Conservation (phyloP, 2,888 invertebrate genomes). For the Melanophora roralis region DNA sequence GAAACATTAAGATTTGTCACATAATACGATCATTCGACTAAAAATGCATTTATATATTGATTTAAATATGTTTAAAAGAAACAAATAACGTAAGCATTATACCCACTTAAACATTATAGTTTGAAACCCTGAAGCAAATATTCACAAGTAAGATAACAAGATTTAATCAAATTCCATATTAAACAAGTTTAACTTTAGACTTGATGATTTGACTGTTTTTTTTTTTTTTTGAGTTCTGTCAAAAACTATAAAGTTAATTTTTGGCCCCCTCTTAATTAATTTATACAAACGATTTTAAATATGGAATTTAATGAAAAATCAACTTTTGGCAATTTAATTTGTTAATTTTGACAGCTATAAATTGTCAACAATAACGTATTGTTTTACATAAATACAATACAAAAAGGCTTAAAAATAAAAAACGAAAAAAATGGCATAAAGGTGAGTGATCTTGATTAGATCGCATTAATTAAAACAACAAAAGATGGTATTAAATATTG, state of each 20-base stretch:
- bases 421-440: not conserved
- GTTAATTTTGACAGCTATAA: conserved; percentile 60
- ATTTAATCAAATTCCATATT: not conserved
- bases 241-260: conserved; percentile 27
- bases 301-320: conserved; percentile 65
- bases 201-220: too few relatives aligned
- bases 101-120: not conserved
- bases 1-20: conserved; percentile 21
- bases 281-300: not conserved
- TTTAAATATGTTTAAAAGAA: too few relatives aligned
- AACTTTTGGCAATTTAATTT: conserved; percentile 63
- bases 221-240: conserved; percentile 25
- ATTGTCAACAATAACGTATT: conserved; percentile 25
- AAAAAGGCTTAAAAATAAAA: not conserved
- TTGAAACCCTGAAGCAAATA: not conserved
- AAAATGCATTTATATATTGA: not conserved
- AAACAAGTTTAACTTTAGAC: not conserved
- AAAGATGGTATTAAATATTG: not conserved
- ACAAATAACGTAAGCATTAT: conserved; percentile 19
- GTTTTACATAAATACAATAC: not conserved
- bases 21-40: too few relatives aligned
- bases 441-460: conserved; percentile 31
- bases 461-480: not conserved
- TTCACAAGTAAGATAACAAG: not conserved
- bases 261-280: not conserved